phyloP scores from a whole-genome alignment of 1,140 invertebrate species.

The Rhopalosiphum padi region DNA sequence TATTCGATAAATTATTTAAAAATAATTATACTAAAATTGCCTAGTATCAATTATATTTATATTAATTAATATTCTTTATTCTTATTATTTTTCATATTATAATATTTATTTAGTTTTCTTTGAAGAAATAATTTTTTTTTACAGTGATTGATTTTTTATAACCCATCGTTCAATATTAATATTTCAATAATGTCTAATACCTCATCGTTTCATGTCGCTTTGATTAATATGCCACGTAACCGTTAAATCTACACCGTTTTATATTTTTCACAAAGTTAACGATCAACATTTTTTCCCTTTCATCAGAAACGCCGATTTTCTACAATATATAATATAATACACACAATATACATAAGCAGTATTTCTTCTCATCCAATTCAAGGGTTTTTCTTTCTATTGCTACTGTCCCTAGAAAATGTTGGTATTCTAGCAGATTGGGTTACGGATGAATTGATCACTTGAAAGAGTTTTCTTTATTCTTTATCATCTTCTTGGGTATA shows the following conservation, averaged over 20 bases:
- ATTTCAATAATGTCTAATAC: no score
- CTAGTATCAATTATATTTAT: no score
- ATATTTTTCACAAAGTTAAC: conserved; percentile 5
- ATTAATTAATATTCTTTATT: no score
- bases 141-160: no score
- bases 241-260: neutral
- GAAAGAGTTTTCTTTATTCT: neutral
- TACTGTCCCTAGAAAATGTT: neutral
- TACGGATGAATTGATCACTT: neutral
- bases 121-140: no score
- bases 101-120: no score
- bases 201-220: neutral
- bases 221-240: neutral
- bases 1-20: no score
- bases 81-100: no score
- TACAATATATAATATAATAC: neutral
- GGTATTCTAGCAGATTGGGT: neutral
- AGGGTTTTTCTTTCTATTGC: neutral
- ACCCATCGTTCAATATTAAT: no score
- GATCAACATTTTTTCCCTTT: neutral
- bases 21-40: no score
- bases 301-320: neutral
- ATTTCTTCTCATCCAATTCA: neutral
- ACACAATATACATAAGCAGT: neutral
- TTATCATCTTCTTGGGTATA: neutral